phyloP scores from a whole-genome alignment of 2,888 invertebrate genomes.

The Synanthedon tipuliformis region DNA sequence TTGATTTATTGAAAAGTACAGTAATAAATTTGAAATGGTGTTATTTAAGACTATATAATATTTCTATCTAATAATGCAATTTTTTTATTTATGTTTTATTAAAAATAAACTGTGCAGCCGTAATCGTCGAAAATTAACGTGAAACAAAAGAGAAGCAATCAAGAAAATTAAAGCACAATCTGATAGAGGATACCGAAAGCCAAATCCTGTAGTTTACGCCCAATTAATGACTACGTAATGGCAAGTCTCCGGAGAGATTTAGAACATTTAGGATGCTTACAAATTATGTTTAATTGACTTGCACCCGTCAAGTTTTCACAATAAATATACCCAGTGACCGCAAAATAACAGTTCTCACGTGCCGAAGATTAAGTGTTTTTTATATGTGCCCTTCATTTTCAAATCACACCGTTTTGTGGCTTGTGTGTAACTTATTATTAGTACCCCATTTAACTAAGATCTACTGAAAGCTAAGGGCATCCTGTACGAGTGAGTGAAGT shows the following conservation, averaged over 20 bases:
- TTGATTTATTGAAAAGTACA: too few relatives aligned
- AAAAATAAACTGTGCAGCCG: not conserved
- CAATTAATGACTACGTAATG: constrained; percentile 51
- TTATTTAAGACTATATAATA: too few relatives aligned
- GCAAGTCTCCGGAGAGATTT: constrained; percentile 18
- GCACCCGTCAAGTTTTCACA: constrained; percentile 40
- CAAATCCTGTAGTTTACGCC: constrained; percentile 44
- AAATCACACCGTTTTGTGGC: not conserved
- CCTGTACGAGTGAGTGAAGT: too few relatives aligned
- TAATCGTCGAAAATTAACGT: constrained; percentile 13
- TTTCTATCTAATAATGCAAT: not conserved
- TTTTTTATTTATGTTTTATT: not conserved
- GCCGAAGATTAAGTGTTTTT: constrained; percentile 11
- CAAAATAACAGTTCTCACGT: constrained; percentile 45
- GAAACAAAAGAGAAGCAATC: constrained; percentile 16
- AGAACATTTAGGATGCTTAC: constrained; percentile 20
- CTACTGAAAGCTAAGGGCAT: not conserved
- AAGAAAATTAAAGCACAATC: constrained; percentile 4
- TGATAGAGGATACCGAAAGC: constrained; percentile 14
- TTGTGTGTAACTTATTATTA: too few relatives aligned
- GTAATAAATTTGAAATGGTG: too few relatives aligned
- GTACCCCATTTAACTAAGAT: not conserved
- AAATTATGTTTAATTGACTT: constrained; percentile 45
- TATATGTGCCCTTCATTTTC: not conserved
- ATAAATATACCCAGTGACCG: constrained; percentile 37